Evolutionary conservation across 2,888 invertebrate genomes (phyloP), one percentile per base, ranked within the genome.

Genomic region (Patella pellucida): DNA sequence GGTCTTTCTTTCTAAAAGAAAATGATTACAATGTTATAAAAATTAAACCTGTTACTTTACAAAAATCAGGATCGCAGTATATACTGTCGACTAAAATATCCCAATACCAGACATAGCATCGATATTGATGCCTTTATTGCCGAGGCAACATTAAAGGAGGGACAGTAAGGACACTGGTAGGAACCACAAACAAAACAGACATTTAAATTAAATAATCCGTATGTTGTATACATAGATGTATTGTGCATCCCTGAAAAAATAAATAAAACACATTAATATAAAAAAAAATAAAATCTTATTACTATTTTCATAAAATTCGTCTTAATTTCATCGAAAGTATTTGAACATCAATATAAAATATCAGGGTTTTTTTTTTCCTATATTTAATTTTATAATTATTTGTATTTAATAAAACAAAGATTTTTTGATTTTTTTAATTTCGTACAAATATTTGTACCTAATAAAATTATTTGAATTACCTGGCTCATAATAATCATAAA

Each of bases 401-500:
- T 41, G 41, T 41, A 41, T 41, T 41, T 41, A 41, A 41, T 41
- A 41, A 41, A 41, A 41, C 7, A 41, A 41, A 41, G 41, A 9
- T 41, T 41, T 41, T 41, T 41, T 41, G 27, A 31, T 31, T 41
- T 41, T 41, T 41, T 41, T 1, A 41, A 41, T 41, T 41, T 41
- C 7, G 7, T 41, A 41, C 41, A 41, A 41, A 41, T 41, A 41
- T 41, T 41, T 41, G 7, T 9, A 41, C 41, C 9, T 41, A 1
- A 41, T 41, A 7, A 41, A 41, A 23, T 62, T 11, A 69, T 27
- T 16, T 15, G 31, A 79, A 90, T 91, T 91, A 97, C 97, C 97
- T 87, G 98, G 98, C 74, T 97, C 95, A 91, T 98, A 98, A 91
- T 97, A 98, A 92, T 98, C 98, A 91, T 97, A 98, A 15, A 98